Percentiles rank a stretch among this genome's conserved stretches.
Conservation (phyloP, 2,113 vertebrate species). For the Okapia johnstoni region DNA sequence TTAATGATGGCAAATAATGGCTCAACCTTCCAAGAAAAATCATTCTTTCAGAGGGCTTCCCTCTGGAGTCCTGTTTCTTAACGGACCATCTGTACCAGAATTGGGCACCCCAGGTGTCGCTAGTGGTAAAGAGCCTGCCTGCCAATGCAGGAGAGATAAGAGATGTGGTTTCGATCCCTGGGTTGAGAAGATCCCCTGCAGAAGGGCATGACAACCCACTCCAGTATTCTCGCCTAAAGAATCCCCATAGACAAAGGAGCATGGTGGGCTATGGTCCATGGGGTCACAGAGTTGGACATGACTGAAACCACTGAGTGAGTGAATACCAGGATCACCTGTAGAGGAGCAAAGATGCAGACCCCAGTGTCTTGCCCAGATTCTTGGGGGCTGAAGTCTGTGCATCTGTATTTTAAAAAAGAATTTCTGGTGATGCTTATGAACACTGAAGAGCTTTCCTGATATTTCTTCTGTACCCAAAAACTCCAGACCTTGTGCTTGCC, state of each 20-base stretch:
- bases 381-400: neutral
- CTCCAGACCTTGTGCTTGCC: neutral
- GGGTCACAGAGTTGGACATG: neutral
- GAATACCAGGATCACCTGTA: neutral
- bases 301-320: neutral
- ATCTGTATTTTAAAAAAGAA: neutral
- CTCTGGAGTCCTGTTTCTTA: neutral
- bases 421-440: neutral
- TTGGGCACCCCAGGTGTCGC: neutral
- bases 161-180: neutral
- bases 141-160: neutral
- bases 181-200: neutral
- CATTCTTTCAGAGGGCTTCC: neutral
- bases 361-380: neutral
- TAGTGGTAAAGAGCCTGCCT: neutral
- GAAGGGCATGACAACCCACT: neutral
- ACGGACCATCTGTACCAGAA: neutral
- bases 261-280: neutral
- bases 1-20: neutral
- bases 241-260: neutral
- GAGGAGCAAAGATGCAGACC: neutral
- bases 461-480: neutral
- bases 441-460: neutral
- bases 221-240: neutral
- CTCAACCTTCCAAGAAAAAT: neutral